phyloP scores from a whole-genome alignment of 1,140 invertebrate genomes.

The Platyscapa corneri region DNA sequence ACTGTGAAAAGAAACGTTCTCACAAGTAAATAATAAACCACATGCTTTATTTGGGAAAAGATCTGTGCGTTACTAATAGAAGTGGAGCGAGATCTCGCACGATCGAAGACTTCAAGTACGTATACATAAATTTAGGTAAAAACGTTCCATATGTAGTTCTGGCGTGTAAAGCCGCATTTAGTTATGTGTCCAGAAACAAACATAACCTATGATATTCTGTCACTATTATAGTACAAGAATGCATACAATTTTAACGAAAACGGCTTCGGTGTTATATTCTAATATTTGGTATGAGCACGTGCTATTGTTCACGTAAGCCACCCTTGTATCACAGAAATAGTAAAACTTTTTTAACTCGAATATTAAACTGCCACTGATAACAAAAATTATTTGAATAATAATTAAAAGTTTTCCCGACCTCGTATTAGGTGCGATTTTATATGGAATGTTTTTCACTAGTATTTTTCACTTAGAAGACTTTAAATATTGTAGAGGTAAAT shows the following conservation, averaged over 20 bases:
- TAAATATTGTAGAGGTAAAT: constrained; percentile 46
- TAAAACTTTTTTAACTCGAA: too few relatives aligned
- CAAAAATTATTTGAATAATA: too few relatives aligned
- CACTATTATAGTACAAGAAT: too few relatives aligned
- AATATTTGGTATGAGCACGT: too few relatives aligned
- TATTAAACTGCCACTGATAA: too few relatives aligned
- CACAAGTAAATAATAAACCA: constrained; percentile 79
- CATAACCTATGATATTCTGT: background rate
- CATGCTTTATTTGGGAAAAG: constrained; percentile 78
- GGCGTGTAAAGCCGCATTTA: background rate
- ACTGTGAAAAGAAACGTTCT: constrained; percentile 85
- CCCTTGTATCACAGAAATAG: too few relatives aligned
- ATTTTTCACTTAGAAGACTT: constrained; percentile 12
- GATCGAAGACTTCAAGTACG: constrained; percentile 16
- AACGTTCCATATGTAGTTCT: constrained; percentile 28
- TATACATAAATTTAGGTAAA: constrained; percentile 27
- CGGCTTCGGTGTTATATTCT: too few relatives aligned
- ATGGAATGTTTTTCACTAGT: constrained; percentile 23
- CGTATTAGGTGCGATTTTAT: constrained; percentile 14
- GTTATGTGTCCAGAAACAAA: background rate
- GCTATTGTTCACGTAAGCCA: too few relatives aligned
- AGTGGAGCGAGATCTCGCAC: constrained; percentile 42
- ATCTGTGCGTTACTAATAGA: constrained; percentile 48
- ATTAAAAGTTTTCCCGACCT: background rate
- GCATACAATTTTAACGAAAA: too few relatives aligned